These are phyloP conservation scores for Thunnus maccoyii DNA, from an alignment of 2,113 vertebrate genomes.

Conservation along the genomic window DNA sequence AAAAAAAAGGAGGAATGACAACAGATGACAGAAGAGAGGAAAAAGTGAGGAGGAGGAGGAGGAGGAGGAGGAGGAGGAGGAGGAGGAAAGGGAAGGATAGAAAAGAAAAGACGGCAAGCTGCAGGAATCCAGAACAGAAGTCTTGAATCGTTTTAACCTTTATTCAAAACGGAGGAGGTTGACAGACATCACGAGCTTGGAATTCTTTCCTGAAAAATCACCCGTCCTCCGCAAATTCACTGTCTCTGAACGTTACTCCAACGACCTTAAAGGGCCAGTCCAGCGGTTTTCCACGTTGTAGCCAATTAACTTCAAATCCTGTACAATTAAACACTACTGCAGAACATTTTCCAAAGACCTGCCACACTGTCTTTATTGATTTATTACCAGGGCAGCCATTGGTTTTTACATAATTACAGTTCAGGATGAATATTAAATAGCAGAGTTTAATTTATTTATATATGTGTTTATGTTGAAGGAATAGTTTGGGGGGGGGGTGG, in stretches of 20 bases:
- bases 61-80: neutral
- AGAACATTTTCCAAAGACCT: slow-evolving; percentile 56
- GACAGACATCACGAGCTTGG: slow-evolving; percentile 41
- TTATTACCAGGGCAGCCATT: neutral
- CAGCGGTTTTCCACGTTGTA: slow-evolving; percentile 67
- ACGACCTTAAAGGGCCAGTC: neutral
- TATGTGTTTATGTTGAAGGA: too few relatives aligned
- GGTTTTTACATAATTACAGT: slow-evolving; percentile 7
- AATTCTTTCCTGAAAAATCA: slow-evolving; percentile 58
- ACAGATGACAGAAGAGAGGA: neutral
- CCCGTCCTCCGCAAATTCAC: slow-evolving; percentile 13
- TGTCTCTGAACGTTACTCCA: slow-evolving; percentile 37
- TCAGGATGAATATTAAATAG: neutral
- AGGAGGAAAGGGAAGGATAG: neutral
- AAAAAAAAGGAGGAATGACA: too few relatives aligned
- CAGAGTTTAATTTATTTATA: too few relatives aligned
- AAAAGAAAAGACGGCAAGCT: neutral
- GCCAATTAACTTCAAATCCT: slow-evolving; percentile 63
- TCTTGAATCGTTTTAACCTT: slow-evolving; percentile 11
- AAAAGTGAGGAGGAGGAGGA: slow-evolving; percentile 8
- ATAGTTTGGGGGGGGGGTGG: too few relatives aligned
- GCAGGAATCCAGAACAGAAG: slow-evolving; percentile 50
- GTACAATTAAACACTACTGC: slow-evolving; percentile 30
- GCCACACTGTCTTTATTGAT: neutral
- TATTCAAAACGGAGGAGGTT: neutral